Evolutionary conservation across 2,888 invertebrate species (phyloP).

Genomic region (Conomelus anceps): DNA sequence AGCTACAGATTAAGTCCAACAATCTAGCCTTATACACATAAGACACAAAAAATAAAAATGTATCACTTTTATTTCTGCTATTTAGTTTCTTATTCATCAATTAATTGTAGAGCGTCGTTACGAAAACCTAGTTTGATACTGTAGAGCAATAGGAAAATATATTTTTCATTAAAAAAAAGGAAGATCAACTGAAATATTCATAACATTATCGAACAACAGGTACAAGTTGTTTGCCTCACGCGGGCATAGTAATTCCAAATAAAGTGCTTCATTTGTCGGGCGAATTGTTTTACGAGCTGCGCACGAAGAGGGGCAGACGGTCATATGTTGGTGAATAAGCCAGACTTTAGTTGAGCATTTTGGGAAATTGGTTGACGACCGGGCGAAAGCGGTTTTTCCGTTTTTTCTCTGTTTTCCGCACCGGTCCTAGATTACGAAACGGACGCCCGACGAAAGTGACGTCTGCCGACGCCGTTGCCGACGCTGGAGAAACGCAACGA

Average conservation of each 20-base stretch:
- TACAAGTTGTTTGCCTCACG: background rate
- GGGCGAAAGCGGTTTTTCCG: background rate
- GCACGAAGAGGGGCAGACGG: background rate
- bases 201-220: background rate
- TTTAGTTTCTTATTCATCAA: no score
- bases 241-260: background rate
- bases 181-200: background rate
- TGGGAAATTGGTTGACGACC: background rate
- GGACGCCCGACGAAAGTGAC: background rate
- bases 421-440: background rate
- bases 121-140: no score
- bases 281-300: background rate
- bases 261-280: background rate
- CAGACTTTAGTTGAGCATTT: background rate
- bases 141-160: background rate
- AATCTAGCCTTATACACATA: no score
- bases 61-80: no score
- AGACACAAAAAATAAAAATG: no score
- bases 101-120: no score
- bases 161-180: background rate
- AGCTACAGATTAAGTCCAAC: no score
- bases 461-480: background rate
- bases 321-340: background rate
- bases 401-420: background rate
- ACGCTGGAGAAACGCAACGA: background rate